Conservation (phyloP, 1,140 invertebrate species). For the Pinna nobilis region DNA sequence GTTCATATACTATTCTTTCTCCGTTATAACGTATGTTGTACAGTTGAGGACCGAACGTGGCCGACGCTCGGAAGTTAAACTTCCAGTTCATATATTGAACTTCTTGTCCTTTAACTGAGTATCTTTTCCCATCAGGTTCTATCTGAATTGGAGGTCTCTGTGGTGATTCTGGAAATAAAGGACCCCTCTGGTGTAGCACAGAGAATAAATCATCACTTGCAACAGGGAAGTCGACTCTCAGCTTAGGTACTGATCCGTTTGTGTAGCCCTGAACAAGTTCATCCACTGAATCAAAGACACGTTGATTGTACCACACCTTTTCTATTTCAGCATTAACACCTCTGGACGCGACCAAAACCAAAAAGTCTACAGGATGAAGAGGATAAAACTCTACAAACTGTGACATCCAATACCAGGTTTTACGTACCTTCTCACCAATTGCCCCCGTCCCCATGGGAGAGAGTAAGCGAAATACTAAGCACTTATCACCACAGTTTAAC, state of each 20-base stretch:
- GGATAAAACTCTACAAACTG: conserved; percentile 53
- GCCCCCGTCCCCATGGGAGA: conserved; percentile 42
- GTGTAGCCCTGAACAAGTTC: conserved; percentile 48
- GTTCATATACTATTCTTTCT: conserved; percentile 50
- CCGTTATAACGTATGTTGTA: conserved; percentile 47
- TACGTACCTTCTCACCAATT: conserved; percentile 39
- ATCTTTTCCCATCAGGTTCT: conserved; percentile 57
- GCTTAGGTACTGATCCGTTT: conserved; percentile 36
- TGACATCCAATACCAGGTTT: conserved; percentile 54
- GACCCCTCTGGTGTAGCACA: conserved; percentile 37
- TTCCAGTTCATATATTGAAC: conserved; percentile 61
- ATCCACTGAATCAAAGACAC: conserved; percentile 41
- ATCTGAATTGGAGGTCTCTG: conserved; percentile 44
- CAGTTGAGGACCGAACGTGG: conserved; percentile 55
- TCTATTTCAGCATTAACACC: conserved; percentile 34
- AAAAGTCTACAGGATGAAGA: conserved; percentile 55
- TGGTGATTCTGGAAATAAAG: conserved; percentile 29
- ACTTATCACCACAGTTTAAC: conserved; percentile 44
- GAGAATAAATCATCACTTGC: conserved; percentile 35
- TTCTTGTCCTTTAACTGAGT: conserved; percentile 42
- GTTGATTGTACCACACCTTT: conserved; percentile 51
- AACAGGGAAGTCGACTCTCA: conserved; percentile 28
- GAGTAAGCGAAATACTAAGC: conserved; percentile 38
- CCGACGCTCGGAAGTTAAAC: conserved; percentile 60
- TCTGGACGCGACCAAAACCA: conserved; percentile 53